Percentiles rank a stretch among this genome's conserved stretches.
phyloP scores from a whole-genome alignment of 2,888 invertebrate species.

The Xanthorhoe spadicearia region DNA sequence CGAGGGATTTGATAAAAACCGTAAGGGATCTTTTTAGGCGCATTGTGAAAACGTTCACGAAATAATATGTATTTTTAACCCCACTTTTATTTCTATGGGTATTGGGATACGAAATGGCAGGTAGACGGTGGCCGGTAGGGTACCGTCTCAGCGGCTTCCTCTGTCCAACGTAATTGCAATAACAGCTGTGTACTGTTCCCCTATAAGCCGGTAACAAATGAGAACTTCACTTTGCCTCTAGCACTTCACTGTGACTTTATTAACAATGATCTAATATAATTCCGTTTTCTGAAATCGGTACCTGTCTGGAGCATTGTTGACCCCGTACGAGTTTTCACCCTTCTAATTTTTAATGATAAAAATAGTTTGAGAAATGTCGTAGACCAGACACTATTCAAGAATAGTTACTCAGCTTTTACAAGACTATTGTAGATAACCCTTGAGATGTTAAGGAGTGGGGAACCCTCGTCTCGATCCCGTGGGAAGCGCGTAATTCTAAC shows the following conservation, averaged over 20 bases:
- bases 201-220: conserved; percentile 18
- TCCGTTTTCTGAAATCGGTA: conserved; percentile 11
- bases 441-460: conserved; percentile 47
- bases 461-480: conserved; percentile 57
- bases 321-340: conserved; percentile 15
- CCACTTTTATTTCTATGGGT: conserved; percentile 15
- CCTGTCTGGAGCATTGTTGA: conserved; percentile 19
- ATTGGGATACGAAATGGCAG: conserved; percentile 12
- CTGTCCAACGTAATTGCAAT: conserved; percentile 26
- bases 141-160: conserved; percentile 23
- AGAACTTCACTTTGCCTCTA: not conserved
- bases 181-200: conserved; percentile 23
- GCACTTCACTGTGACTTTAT: conserved; percentile 1
- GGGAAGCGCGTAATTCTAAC: conserved; percentile 48
- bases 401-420: conserved; percentile 57
- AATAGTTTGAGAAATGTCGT: conserved; percentile 42
- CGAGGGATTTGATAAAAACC: conserved; percentile 52
- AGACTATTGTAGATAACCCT: conserved; percentile 64
- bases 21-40: conserved; percentile 22
- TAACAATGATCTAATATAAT: conserved; percentile 2
- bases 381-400: conserved; percentile 47
- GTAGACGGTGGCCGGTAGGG: conserved; percentile 16
- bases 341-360: conserved; percentile 16
- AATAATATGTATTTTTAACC: conserved; percentile 13
- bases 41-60: conserved; percentile 22